Evolutionary conservation across 2,113 vertebrate species (phyloP).

Genomic region (Harpagus bidentatus): DNA sequence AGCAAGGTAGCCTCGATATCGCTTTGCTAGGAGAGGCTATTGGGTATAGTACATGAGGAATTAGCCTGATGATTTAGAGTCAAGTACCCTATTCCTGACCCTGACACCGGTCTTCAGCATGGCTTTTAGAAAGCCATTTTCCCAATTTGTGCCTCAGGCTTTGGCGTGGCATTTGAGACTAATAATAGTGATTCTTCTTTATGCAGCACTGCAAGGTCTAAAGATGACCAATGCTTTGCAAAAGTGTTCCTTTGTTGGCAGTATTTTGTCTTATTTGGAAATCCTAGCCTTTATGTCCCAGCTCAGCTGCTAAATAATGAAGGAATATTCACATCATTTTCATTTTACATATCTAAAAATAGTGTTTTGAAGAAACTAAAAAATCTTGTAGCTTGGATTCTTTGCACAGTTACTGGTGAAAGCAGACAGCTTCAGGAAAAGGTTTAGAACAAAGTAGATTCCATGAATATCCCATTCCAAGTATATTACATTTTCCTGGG

Average conservation of each 20-base stretch:
- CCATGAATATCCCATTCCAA: neutral
- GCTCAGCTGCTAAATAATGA: neutral
- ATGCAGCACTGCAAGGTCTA: neutral
- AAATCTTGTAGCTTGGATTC: neutral
- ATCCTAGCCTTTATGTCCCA: neutral
- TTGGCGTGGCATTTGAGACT: neutral
- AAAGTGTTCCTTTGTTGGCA: neutral
- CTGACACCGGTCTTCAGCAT: neutral
- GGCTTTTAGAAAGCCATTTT: neutral
- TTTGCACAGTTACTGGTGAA: neutral
- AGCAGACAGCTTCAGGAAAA: neutral
- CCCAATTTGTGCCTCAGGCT: neutral
- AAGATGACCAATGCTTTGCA: neutral
- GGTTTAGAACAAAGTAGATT: neutral
- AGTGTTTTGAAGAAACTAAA: neutral
- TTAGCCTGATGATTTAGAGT: neutral
- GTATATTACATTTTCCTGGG: neutral
- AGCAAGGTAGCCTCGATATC: neutral
- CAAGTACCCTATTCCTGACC: neutral
- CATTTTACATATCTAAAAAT: neutral
- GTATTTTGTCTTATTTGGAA: neutral
- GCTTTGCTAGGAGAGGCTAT: neutral
- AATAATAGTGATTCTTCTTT: neutral
- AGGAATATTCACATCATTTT: neutral
- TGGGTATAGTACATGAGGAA: neutral